Base-by-base conservation (phyloP, 2,888 invertebrate species). In the Bellardia pandia region DNA sequence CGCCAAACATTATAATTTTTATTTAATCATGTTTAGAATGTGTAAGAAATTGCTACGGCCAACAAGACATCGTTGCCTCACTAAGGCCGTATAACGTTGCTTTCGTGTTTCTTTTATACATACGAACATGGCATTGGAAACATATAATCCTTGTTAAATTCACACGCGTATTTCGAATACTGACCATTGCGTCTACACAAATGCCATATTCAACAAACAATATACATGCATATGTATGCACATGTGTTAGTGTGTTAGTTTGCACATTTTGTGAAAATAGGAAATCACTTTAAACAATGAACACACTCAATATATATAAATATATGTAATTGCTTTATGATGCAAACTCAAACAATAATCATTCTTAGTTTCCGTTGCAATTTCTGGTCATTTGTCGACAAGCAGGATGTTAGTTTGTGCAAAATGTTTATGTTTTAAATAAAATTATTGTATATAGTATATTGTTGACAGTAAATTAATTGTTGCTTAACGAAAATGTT, bases 381-480 rank as follows among this genome's bases (percentile, higher is more conserved):
- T 86, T 80, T 86, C 84, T 86, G 84, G 84, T 80, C 71, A 86
- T 86, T 86, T 86, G 86, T 86, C 86, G 51, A 33, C 64, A 51
- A 51, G 11, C 71, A 79, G 84, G 86, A 86, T 80, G 78, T 66
- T 51, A 45, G 77, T 69, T 68, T 74, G 72, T 69, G 56, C 23
- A 74, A 86, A 68, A 75, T 76, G 72, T 78, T 66, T 23, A 45
- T 51, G 71, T 72, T 71, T 76, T 14, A 76, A 60, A 69, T 69
- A 82, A 76, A 69, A 45, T 72, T 33, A 42, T 56, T 45, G 11
- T 3, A 7, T 3, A 7, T 62, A 8, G 42, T 9, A 80, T 42
- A 72, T 56, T 75, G 74, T 75, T 40, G 66, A 81, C 74, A 75
- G 45, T 51, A 9, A 56, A 75, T 66, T 58, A 75, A 75, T 58